Evolutionary conservation across 2,888 invertebrate species (phyloP).

Genomic region (Cistogaster globosa): DNA sequence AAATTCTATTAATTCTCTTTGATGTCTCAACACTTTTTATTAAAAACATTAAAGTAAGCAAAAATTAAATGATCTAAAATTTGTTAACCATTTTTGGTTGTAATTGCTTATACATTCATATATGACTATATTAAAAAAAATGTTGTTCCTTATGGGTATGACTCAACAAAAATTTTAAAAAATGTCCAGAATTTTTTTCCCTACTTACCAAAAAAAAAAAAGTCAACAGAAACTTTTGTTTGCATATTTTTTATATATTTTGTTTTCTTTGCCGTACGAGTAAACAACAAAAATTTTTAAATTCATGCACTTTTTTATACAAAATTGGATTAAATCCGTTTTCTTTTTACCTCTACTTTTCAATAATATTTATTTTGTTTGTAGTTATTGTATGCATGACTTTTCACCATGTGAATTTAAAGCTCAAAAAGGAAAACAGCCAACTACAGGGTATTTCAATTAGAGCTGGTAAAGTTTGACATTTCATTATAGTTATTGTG

Average conservation of each 20-base stretch:
- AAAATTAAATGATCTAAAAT: no score
- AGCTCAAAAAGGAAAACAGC: neutral
- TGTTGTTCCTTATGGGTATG: conserved; percentile 2
- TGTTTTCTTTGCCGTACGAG: neutral
- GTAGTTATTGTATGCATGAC: conserved; percentile 2
- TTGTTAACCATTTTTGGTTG: no score
- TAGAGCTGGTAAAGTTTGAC: no score
- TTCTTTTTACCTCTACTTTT: conserved; percentile 44
- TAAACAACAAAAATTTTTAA: conserved; percentile 15
- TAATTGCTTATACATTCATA: no score
- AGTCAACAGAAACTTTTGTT: conserved; percentile 6
- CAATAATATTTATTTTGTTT: neutral
- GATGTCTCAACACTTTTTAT: no score
- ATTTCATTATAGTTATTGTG: no score
- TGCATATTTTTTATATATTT: neutral
- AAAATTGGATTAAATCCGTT: conserved; percentile 65
- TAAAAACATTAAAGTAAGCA: no score
- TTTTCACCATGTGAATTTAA: conserved; percentile 34
- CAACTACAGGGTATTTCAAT: no score
- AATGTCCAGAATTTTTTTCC: neutral
- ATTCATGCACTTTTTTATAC: conserved; percentile 37
- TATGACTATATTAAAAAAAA: no score
- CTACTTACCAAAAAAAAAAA: conserved; percentile 12
- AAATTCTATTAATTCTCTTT: no score
- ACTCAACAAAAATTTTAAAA: neutral